Evolutionary conservation across 2,888 invertebrate genomes (phyloP).

Genomic region (Lasioglossum pauxillum): DNA sequence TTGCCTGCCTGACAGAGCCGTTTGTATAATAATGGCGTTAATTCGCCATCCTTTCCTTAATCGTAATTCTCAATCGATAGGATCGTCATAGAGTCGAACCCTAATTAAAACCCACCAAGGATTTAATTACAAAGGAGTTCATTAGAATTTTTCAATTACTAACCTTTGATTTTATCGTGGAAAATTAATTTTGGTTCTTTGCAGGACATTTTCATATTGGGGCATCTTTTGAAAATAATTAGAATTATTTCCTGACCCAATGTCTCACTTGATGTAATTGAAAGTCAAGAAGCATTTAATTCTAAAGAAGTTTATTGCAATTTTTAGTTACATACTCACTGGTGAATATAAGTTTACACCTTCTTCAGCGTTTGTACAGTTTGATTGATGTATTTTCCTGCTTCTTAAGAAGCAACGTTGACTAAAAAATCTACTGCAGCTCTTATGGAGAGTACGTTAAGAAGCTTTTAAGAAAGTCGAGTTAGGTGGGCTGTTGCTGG

Average conservation of each 20-base stretch:
- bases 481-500: constrained; percentile 25
- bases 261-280: not conserved
- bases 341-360: not conserved
- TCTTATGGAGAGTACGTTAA: constrained; percentile 23
- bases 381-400: constrained; percentile 19
- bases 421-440: constrained; percentile 9
- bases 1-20: constrained; percentile 4
- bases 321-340: not conserved
- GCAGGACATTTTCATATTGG: not conserved
- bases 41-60: not conserved
- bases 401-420: not conserved
- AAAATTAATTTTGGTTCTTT: not conserved
- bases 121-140: not conserved
- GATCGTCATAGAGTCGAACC: not conserved
- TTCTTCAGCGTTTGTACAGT: not conserved
- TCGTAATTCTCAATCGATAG: not conserved
- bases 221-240: not conserved
- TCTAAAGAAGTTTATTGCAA: not conserved
- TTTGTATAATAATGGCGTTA: constrained; percentile 1
- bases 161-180: not conserved
- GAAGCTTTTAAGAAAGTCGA: constrained; percentile 53
- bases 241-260: not conserved
- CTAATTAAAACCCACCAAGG: not conserved
- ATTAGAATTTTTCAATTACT: not conserved
- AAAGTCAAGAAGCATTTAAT: not conserved